A percentile compares a stretch with the other conserved stretches of the same genome.
Evolutionary conservation across 2,113 vertebrate species (phyloP).

Genomic region (Nerophis lumbriciformis): DNA sequence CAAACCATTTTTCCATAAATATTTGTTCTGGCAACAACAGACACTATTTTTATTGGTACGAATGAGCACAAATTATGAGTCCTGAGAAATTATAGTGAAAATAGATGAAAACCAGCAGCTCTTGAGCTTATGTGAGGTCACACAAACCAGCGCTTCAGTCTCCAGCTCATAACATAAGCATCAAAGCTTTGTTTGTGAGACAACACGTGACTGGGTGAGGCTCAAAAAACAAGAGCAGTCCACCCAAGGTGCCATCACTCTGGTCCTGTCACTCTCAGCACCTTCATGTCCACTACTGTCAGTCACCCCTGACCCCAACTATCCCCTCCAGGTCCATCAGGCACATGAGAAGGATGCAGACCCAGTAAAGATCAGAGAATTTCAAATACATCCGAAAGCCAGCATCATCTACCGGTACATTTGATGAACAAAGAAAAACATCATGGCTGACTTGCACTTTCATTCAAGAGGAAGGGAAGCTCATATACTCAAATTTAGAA

Average conservation of each 20-base stretch:
- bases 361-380: conserved; percentile 55
- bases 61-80: conserved; percentile 31
- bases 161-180: conserved; percentile 59
- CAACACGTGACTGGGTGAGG: conserved; percentile 42
- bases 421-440: conserved; percentile 33
- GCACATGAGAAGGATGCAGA: conserved; percentile 40
- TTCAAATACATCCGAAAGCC: conserved; percentile 40
- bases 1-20: conserved; percentile 33
- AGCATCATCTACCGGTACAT: conserved; percentile 25
- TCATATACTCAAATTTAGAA: conserved; percentile 39
- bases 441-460: conserved; percentile 38
- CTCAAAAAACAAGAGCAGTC: conserved; percentile 30
- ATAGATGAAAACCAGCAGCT: conserved; percentile 51
- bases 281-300: conserved; percentile 38
- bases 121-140: conserved; percentile 60
- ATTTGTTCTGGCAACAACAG: conserved; percentile 8
- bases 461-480: conserved; percentile 31
- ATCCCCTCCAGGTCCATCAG: conserved; percentile 20
- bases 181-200: conserved; percentile 57
- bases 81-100: conserved; percentile 42
- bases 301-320: conserved; percentile 40
- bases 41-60: conserved; percentile 35
- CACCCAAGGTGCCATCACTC: conserved; percentile 61
- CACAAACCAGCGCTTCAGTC: conserved; percentile 40
- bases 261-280: conserved; percentile 47